A percentile compares a stretch with the other conserved stretches of the same genome.
Evolutionary conservation across 2,113 vertebrate genomes (phyloP).

Genomic region (Excalfactoria chinensis): DNA sequence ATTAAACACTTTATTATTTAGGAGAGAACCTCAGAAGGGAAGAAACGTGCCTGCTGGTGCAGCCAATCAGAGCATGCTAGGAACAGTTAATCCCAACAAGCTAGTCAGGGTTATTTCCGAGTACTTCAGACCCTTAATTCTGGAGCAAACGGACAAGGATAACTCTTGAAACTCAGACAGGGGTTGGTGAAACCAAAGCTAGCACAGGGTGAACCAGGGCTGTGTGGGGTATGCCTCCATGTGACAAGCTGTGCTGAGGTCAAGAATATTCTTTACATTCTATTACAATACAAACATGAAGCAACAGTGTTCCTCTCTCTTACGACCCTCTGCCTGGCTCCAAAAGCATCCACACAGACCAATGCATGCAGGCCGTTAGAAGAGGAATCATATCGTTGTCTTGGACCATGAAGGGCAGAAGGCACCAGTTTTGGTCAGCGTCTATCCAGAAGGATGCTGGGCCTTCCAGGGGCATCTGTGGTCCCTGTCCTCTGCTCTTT

Average conservation of each 20-base stretch:
- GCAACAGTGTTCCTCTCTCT: neutral
- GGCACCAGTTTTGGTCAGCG: constrained; percentile 61
- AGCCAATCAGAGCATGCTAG: neutral
- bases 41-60: neutral
- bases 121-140: neutral
- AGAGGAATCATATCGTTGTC: neutral
- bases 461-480: neutral
- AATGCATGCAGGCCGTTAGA: constrained; percentile 41
- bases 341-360: neutral
- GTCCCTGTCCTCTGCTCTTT: constrained; percentile 51
- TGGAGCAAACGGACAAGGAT: neutral
- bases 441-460: constrained; percentile 48
- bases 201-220: neutral
- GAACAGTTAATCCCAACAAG: constrained; percentile 49
- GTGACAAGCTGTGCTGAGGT: neutral
- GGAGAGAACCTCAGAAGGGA: constrained; percentile 25
- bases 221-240: neutral
- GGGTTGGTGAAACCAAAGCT: constrained; percentile 13
- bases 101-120: neutral
- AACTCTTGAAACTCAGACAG: neutral
- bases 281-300: neutral
- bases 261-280: neutral
- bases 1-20: constrained; percentile 70
- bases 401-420: constrained; percentile 47
- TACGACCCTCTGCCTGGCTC: neutral